These are phyloP conservation scores for Meles meles DNA, from an alignment of 2,113 vertebrate species.

Conservation along the genomic window DNA sequence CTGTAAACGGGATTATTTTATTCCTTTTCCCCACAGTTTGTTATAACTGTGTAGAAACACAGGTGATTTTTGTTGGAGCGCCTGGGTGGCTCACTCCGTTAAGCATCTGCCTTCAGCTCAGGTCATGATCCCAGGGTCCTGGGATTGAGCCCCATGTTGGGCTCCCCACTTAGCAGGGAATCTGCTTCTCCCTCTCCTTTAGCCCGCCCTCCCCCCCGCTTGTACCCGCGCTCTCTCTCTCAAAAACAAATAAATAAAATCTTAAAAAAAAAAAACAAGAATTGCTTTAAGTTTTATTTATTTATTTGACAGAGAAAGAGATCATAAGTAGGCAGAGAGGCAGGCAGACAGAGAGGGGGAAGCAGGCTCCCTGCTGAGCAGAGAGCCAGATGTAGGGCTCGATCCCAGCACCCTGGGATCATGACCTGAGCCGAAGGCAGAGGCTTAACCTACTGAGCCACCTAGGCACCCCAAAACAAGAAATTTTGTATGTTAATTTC, in stretches of 20 bases:
- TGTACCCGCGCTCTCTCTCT: neutral
- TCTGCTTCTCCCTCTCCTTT: neutral
- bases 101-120: neutral
- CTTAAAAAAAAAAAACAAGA: neutral
- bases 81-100: neutral
- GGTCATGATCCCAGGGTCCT: neutral
- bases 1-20: neutral
- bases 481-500: neutral
- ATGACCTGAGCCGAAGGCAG: no score
- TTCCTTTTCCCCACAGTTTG: neutral
- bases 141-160: neutral
- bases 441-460: no score
- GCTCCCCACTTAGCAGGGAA: neutral
- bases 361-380: no score
- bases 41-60: neutral
- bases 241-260: neutral
- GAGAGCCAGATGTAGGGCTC: no score
- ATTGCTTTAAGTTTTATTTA: no score
- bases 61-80: neutral
- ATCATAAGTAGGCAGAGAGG: no score
- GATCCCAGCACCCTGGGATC: no score
- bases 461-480: neutral
- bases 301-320: no score
- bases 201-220: no score
- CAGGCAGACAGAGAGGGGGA: no score